Conservation (phyloP, 2,113 vertebrate genomes). For the Lipotes vexillifer region DNA sequence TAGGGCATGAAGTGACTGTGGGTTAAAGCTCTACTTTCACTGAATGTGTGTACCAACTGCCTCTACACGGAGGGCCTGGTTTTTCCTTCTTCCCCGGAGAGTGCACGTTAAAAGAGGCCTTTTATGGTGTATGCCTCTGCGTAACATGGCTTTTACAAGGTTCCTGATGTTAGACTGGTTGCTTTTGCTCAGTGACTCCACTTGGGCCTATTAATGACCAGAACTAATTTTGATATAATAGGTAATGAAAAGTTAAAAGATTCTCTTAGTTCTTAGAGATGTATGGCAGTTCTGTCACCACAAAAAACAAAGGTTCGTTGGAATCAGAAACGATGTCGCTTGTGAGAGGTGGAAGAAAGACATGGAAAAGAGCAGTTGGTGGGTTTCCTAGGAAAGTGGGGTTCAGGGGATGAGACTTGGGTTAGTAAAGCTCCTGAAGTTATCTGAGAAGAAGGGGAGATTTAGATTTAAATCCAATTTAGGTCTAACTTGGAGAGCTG, state of each 20-base stretch:
- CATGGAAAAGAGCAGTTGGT: background rate
- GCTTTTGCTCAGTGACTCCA: background rate
- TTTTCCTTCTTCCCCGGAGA: background rate
- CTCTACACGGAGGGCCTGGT: background rate
- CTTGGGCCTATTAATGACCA: background rate
- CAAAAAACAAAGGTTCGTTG: background rate
- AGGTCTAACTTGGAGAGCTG: background rate
- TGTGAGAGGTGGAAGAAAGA: background rate
- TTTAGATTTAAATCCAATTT: background rate
- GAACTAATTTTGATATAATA: background rate
- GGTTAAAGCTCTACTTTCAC: background rate
- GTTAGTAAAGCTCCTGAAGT: background rate
- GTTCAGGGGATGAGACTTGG: background rate
- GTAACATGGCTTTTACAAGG: background rate
- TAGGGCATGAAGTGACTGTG: background rate
- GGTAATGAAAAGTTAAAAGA: background rate
- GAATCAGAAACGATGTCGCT: background rate
- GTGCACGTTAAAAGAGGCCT: background rate
- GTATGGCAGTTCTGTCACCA: background rate
- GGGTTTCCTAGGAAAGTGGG: background rate
- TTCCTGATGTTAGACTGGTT: background rate
- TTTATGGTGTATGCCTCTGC: background rate
- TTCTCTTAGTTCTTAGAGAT: background rate
- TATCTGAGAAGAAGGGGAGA: background rate
- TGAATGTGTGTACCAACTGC: fast-evolving